These are phyloP conservation scores for Lithophane leautieri DNA, from an alignment of 2,888 invertebrate species.

Conservation along the genomic window DNA sequence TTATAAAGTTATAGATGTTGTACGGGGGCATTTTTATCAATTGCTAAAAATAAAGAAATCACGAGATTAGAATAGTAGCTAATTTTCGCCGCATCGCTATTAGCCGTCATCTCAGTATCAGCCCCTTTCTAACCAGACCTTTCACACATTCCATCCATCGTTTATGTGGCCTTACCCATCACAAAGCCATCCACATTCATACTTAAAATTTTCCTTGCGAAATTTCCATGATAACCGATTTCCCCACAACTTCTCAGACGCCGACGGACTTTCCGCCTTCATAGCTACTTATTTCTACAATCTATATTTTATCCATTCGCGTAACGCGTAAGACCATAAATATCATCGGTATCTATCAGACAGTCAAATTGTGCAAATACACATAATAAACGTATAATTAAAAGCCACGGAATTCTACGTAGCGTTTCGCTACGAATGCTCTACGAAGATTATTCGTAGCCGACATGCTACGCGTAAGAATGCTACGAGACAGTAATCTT, in stretches of 20 bases:
- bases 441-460: constrained; percentile 59
- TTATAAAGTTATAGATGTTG: not conserved
- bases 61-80: too few relatives aligned
- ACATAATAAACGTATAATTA: not conserved
- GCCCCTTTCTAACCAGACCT: not conserved
- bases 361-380: not conserved
- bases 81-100: not conserved
- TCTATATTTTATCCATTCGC: not conserved
- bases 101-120: not conserved
- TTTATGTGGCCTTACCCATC: not conserved
- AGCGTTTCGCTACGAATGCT: constrained; percentile 45
- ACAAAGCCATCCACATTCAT: not conserved
- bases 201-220: not conserved
- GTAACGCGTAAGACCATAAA: not conserved
- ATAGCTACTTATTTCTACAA: not conserved
- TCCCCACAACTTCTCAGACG: not conserved
- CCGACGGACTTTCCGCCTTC: not conserved
- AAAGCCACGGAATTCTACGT: constrained; percentile 8
- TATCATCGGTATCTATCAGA: not conserved
- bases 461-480: constrained; percentile 29
- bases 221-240: not conserved
- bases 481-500: constrained; percentile 35
- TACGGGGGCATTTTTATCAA: not conserved
- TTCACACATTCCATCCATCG: not conserved
- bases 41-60: not conserved